Evolutionary conservation across 2,888 invertebrate genomes (phyloP).

Genomic region (Ennomos erosarius): DNA sequence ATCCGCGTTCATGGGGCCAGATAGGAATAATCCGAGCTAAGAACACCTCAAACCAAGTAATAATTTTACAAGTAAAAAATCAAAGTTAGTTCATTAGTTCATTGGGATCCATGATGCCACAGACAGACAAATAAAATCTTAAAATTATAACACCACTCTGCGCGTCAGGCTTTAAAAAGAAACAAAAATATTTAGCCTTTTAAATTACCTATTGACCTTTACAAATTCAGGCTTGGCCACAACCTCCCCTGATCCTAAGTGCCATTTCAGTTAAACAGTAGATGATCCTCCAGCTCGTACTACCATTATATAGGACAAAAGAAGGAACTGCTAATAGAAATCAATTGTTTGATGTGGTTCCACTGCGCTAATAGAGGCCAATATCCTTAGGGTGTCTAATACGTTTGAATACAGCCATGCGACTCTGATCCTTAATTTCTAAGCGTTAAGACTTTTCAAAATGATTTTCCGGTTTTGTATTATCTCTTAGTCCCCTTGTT

Average conservation of each 20-base stretch:
- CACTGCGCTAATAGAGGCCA: constrained; percentile 20
- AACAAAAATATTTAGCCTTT: background rate
- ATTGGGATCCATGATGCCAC: no score
- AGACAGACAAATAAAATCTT: no score
- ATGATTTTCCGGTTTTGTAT: background rate
- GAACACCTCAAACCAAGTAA: no score
- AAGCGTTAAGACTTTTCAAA: background rate
- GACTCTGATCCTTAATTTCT: constrained; percentile 6
- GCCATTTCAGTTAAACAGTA: constrained; percentile 18
- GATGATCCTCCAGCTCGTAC: constrained; percentile 14
- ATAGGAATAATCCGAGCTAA: no score
- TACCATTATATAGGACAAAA: constrained; percentile 24
- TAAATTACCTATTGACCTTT: constrained; percentile 4
- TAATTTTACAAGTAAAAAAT: no score
- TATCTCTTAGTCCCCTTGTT: constrained; percentile 5
- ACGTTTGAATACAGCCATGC: constrained; percentile 3
- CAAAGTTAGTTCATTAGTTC: no score
- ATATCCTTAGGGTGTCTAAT: constrained; percentile 7
- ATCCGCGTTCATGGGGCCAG: no score
- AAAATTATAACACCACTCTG: no score
- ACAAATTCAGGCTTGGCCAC: constrained; percentile 6
- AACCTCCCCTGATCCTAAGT: constrained; percentile 26
- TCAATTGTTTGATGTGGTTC: constrained; percentile 32
- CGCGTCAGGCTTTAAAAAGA: background rate
- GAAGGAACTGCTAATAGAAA: constrained; percentile 32